phyloP scores from a whole-genome alignment of 2,113 vertebrate species.

The Tautogolabrus adspersus region DNA sequence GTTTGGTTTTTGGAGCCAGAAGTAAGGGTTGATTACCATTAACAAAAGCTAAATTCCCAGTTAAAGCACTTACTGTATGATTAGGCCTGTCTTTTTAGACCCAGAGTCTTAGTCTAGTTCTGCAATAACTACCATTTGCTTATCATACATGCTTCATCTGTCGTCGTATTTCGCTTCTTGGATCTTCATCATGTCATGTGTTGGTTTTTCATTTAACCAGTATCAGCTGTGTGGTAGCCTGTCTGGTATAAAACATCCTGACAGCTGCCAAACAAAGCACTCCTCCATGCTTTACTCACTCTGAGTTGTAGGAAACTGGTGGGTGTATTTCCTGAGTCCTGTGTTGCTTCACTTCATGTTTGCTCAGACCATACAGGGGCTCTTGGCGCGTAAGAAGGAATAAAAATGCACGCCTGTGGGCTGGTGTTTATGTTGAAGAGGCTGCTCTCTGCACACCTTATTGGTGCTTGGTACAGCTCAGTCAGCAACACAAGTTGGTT shows the following conservation, averaged over 20 bases:
- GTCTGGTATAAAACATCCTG: neutral
- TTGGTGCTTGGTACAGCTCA: neutral
- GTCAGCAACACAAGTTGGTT: neutral
- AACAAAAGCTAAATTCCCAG: too few relatives aligned
- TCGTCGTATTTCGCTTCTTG: conserved; percentile 1
- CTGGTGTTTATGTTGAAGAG: conserved; percentile 38
- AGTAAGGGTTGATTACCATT: too few relatives aligned
- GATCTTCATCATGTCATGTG: neutral
- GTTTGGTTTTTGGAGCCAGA: too few relatives aligned
- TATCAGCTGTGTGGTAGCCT: conserved; percentile 3
- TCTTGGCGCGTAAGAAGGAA: neutral
- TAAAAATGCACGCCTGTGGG: conserved; percentile 3
- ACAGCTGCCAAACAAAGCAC: conserved; percentile 22
- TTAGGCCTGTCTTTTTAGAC: too few relatives aligned
- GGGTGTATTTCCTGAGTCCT: conserved; percentile 29
- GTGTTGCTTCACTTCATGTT: conserved; percentile 7
- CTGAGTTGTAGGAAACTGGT: conserved; percentile 30
- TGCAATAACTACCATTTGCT: neutral
- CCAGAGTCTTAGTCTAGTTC: too few relatives aligned
- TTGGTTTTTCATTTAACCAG: neutral
- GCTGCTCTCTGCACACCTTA: conserved; percentile 21
- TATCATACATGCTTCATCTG: neutral
- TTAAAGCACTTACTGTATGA: too few relatives aligned
- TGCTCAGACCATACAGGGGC: neutral
- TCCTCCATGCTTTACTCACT: neutral